Percentiles rank a stretch among this genome's conserved stretches.
These are phyloP conservation scores for Acleris literana DNA, from an alignment of 2,888 invertebrate genomes.

Conservation along the genomic window DNA sequence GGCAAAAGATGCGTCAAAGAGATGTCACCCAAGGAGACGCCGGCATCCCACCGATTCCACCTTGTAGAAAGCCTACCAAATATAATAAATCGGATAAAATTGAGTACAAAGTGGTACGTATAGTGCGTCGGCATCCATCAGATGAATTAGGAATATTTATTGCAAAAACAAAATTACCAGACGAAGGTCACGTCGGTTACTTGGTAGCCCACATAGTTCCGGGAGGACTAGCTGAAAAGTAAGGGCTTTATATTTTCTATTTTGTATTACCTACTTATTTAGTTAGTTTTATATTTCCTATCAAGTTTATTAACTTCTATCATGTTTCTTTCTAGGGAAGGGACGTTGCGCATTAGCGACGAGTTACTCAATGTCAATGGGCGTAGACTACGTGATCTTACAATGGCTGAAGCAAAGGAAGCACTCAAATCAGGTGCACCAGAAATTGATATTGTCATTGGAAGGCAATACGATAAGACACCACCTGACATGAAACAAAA, in stretches of 20 bases:
- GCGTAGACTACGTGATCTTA: conserved; percentile 85
- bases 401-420: conserved; percentile 86
- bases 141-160: conserved; percentile 89
- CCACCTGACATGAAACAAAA: conserved; percentile 52
- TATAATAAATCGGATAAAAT: conserved; percentile 61
- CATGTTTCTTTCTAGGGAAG: conserved; percentile 77
- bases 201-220: conserved; percentile 88
- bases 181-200: conserved; percentile 85
- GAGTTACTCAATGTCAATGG: conserved; percentile 90
- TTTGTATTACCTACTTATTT: not conserved
- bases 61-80: conserved; percentile 67
- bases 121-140: conserved; percentile 80
- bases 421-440: conserved; percentile 85
- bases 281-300: conserved; percentile 1
- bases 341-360: conserved; percentile 86
- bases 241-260: conserved; percentile 49
- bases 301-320: conserved; percentile 12
- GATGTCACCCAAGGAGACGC: conserved; percentile 66
- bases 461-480: conserved; percentile 74
- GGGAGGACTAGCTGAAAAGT: conserved; percentile 87
- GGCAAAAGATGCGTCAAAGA: conserved; percentile 78
- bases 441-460: conserved; percentile 87
- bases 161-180: conserved; percentile 85
- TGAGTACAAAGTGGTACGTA: conserved; percentile 81
- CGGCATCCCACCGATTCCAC: conserved; percentile 80